A percentile compares a stretch with the other conserved stretches of the same genome.
These are phyloP conservation scores for Falco rusticolus DNA, from an alignment of 2,797 vertebrate species.

Conservation along the genomic window DNA sequence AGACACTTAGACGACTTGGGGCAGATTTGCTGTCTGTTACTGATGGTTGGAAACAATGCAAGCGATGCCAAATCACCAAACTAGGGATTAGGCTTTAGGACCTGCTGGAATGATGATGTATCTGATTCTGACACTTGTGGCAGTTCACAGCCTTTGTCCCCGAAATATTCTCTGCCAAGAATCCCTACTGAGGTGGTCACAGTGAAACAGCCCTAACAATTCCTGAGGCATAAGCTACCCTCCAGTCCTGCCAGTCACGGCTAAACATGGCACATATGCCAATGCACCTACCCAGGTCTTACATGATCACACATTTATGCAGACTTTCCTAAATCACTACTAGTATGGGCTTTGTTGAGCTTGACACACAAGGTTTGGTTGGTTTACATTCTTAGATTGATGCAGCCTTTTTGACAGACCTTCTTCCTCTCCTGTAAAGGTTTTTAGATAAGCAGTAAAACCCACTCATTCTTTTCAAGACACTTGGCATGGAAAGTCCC, in stretches of 20 bases:
- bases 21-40: not conserved
- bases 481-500: not conserved
- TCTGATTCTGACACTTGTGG: not conserved
- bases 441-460: not conserved
- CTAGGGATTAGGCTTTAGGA: not conserved
- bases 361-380: not conserved
- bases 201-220: not conserved
- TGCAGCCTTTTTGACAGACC: not conserved
- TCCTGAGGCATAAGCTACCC: not conserved
- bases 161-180: not conserved
- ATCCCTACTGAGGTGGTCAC: not conserved
- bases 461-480: not conserved
- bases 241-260: not conserved
- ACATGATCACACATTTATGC: not conserved
- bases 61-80: not conserved
- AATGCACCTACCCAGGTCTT: not conserved
- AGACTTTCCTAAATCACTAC: not conserved
- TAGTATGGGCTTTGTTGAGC: not conserved
- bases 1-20: accelerated
- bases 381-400: not conserved
- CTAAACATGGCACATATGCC: accelerated
- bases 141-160: not conserved
- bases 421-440: not conserved
- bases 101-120: not conserved
- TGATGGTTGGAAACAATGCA: accelerated